Evolutionary conservation across 2,888 invertebrate genomes (phyloP).

Genomic region (Phragmatobia fuliginosa): DNA sequence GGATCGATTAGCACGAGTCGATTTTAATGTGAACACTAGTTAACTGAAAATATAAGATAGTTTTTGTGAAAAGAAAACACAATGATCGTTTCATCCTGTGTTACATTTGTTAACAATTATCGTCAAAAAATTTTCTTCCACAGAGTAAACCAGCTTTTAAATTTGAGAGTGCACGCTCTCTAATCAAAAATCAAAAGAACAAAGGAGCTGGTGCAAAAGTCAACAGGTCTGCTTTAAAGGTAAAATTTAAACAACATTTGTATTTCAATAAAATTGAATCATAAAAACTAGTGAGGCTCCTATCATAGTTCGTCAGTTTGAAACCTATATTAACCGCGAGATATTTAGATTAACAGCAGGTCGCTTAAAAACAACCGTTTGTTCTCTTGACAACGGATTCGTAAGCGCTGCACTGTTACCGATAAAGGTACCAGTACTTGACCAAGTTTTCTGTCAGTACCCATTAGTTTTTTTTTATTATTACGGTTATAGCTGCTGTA

Average conservation of each 20-base stretch:
- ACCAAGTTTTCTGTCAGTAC: no score
- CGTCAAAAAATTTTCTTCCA: not conserved
- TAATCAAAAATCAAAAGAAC: not conserved
- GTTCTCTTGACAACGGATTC: no score
- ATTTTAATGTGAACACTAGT: not conserved
- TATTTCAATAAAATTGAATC: not conserved
- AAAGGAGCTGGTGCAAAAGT: not conserved
- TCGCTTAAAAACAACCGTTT: not conserved
- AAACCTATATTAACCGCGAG: no score
- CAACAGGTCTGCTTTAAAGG: constrained; percentile 23
- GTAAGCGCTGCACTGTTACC: no score
- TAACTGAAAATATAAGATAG: not conserved
- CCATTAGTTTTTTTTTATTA: not conserved
- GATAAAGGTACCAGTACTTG: no score
- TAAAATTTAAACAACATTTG: not conserved
- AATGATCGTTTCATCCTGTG: constrained; percentile 29
- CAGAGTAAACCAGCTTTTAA: not conserved
- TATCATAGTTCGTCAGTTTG: not conserved
- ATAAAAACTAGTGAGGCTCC: not conserved
- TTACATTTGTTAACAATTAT: not conserved
- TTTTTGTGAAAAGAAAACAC: not conserved
- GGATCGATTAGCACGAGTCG: no score
- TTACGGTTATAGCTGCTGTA: not conserved
- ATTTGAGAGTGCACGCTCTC: not conserved
- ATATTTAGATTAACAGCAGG: no score